Conservation (phyloP, 2,113 vertebrate species). For the Limanda limanda region DNA sequence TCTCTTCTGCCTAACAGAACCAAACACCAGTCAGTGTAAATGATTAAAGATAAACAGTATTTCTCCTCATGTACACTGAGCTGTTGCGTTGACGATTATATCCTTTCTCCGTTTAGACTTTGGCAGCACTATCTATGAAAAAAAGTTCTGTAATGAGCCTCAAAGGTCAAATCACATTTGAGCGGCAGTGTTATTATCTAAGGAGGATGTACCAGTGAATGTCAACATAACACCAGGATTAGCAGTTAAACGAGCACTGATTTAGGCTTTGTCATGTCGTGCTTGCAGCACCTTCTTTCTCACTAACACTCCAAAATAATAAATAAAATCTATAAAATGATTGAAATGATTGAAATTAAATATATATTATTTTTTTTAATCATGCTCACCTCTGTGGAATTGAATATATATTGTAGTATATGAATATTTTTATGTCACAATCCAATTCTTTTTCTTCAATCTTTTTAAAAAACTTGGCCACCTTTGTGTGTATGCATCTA, state of each 20-base stretch:
- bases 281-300: too few relatives aligned
- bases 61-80: neutral
- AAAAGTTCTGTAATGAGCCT: conserved; percentile 27
- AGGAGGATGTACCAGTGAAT: conserved; percentile 31
- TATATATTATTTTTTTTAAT: neutral
- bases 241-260: conserved; percentile 13
- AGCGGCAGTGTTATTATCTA: conserved; percentile 17
- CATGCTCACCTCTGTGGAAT: neutral
- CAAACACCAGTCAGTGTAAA: conserved; percentile 10
- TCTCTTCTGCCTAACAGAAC: neutral
- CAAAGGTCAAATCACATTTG: conserved; percentile 58
- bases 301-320: neutral
- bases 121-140: conserved; percentile 3
- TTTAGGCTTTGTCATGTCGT: conserved; percentile 6
- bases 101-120: conserved; percentile 37
- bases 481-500: too few relatives aligned
- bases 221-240: conserved; percentile 27
- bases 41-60: conserved; percentile 11
- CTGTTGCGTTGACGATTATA: conserved; percentile 14
- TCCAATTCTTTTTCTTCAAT: neutral
- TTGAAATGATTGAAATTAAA: neutral
- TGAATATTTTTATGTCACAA: neutral
- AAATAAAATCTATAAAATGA: neutral
- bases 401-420: neutral
- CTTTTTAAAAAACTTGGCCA: neutral